Percentiles rank a stretch among this genome's conserved stretches.
phyloP scores from a whole-genome alignment of 1,140 invertebrate species.

The Papilio helenus region DNA sequence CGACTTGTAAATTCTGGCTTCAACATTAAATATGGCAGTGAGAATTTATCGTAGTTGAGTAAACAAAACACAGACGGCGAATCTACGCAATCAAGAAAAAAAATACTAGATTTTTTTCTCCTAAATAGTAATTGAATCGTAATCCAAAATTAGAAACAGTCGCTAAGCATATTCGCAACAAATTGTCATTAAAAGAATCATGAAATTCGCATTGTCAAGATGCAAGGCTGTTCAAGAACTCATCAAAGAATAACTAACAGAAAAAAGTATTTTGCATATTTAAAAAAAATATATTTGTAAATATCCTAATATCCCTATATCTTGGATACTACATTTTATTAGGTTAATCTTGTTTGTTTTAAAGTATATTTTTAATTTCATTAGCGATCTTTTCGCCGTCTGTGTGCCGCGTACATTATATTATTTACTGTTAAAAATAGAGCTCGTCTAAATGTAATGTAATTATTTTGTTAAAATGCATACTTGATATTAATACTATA shows the following conservation, averaged over 20 bases:
- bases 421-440: neutral
- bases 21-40: conserved; percentile 5
- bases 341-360: neutral
- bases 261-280: neutral
- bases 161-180: neutral
- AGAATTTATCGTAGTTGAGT: neutral
- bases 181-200: neutral
- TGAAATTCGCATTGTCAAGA: neutral
- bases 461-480: neutral
- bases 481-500: neutral
- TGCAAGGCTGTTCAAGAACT: neutral
- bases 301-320: neutral
- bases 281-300: neutral
- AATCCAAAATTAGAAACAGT: neutral
- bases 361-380: neutral
- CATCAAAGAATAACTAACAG: neutral
- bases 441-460: neutral
- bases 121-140: neutral
- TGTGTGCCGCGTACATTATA: neutral
- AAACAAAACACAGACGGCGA: conserved; percentile 9
- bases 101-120: neutral
- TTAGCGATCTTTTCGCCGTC: neutral
- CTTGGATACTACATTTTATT: too few relatives aligned
- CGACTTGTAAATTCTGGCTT: conserved; percentile 3
- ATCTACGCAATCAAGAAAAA: neutral